Percentiles rank a stretch among this genome's conserved stretches.
These are phyloP conservation scores for Luffia ferchaultella DNA, from an alignment of 2,888 invertebrate genomes.

Conservation along the genomic window DNA sequence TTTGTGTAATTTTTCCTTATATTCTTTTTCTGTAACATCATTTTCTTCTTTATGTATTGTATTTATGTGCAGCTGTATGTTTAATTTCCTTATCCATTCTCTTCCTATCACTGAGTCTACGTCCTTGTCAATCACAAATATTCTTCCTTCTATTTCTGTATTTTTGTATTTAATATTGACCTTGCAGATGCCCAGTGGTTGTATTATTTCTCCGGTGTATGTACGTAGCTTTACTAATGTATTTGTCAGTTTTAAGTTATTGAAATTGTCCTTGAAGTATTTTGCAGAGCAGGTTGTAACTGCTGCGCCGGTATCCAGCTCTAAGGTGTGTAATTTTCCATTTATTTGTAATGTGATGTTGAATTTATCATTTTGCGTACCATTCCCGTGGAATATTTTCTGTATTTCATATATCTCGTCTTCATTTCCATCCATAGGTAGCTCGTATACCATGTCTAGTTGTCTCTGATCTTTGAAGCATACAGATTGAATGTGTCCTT, in stretches of 20 bases:
- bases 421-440: background rate
- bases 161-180: constrained; percentile 2
- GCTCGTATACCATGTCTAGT: background rate
- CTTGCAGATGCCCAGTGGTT: background rate
- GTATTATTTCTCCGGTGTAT: background rate
- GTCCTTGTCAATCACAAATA: constrained; percentile 1
- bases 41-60: constrained; percentile 8
- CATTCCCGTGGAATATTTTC: background rate
- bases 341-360: constrained; percentile 3
- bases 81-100: constrained; percentile 12
- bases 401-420: background rate
- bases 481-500: background rate
- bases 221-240: background rate
- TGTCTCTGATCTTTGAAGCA: background rate
- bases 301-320: constrained; percentile 2
- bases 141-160: constrained; percentile 3
- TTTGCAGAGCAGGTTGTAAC: constrained; percentile 3
- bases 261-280: background rate
- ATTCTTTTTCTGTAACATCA: constrained; percentile 12
- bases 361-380: background rate
- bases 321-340: constrained; percentile 1
- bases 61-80: constrained; percentile 11
- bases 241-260: background rate
- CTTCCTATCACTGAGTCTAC: constrained; percentile 12
- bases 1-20: constrained; percentile 8